phyloP scores from a whole-genome alignment of 1,140 invertebrate genomes.

The Daktulosphaira vitifoliae region DNA sequence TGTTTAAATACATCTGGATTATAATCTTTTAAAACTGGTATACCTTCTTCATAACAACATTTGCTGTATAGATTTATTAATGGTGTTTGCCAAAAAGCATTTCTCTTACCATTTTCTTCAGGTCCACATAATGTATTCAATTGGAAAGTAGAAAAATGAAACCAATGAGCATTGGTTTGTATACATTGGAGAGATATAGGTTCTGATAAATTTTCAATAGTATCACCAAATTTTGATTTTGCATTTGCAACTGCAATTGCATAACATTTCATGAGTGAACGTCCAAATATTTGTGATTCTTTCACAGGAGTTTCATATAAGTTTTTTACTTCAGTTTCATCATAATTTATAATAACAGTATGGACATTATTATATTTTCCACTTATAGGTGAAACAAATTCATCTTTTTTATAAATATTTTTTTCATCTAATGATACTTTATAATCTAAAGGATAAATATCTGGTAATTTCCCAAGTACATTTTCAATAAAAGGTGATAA shows the following conservation, averaged over 20 bases:
- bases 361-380: slow-evolving; percentile 45
- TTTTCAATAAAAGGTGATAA: slow-evolving; percentile 49
- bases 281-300: slow-evolving; percentile 54
- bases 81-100: slow-evolving; percentile 66
- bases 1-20: slow-evolving; percentile 68
- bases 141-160: slow-evolving; percentile 74
- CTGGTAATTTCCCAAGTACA: slow-evolving; percentile 50
- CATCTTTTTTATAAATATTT: slow-evolving; percentile 42
- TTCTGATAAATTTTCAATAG: slow-evolving; percentile 56
- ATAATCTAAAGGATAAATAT: slow-evolving; percentile 60
- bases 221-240: slow-evolving; percentile 60
- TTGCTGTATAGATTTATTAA: slow-evolving; percentile 57
- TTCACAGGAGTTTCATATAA: slow-evolving; percentile 56
- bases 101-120: slow-evolving; percentile 49
- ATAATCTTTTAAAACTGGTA: slow-evolving; percentile 59
- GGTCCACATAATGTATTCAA: slow-evolving; percentile 66
- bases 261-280: slow-evolving; percentile 63
- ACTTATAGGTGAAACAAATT: slow-evolving; percentile 14
- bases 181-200: slow-evolving; percentile 74
- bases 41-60: slow-evolving; percentile 54
- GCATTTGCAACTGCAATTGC: slow-evolving; percentile 60
- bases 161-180: slow-evolving; percentile 61
- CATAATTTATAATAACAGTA: slow-evolving; percentile 61
- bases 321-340: slow-evolving; percentile 55
- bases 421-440: slow-evolving; percentile 55